Base-by-base conservation (phyloP, 2,113 vertebrate species). In the Scophthalmus maximus region DNA sequence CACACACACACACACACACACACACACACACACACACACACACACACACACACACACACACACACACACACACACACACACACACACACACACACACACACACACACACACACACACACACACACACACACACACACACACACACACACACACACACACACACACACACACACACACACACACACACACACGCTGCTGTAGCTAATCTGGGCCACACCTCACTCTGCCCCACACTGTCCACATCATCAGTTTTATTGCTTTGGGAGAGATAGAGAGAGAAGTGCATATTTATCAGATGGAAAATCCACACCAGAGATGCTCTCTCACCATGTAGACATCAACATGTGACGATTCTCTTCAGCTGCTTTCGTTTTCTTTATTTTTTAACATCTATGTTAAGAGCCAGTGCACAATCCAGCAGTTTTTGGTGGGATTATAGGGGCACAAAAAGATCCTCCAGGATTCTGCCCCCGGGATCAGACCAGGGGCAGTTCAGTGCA, bases 221-320 rank as follows among this genome's bases (percentile, higher is more conserved):
- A 18, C 56, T 14, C 69, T 30, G 51, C 76, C 53, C 53, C 11
- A 36, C 62, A 4, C 66, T 44, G 25, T 36, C 53, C 11, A 36
- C 62, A 4, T 68, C 47, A 27, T 36, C 32, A 3, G 52, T 70
- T 20, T 92, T 93, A 94, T 93, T 93, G 93, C 92, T 93, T 83
- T 60, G 62, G 38, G 63, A 62, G 23, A 25, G 20, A 42, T 62
- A 84, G 64, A 64, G 30, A 57, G 55, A 27, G 66, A 84, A 88
- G 83, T 93, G 92, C 90, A 92, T 90, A 90, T 88, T 81, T 87
- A 84, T 44, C 70, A 73, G n/a, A 27, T n/a, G n/a, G n/a, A n/a
- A n/a, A n/a, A n/a, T n/a, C n/a, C n/a, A n/a, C n/a, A n/a, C 52
- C 47, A 5, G 68, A 74, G 49, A n/a, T 55, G 34, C 29, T 22